Conservation (phyloP, 1,140 invertebrate genomes). For the Adelges cooleyi region DNA sequence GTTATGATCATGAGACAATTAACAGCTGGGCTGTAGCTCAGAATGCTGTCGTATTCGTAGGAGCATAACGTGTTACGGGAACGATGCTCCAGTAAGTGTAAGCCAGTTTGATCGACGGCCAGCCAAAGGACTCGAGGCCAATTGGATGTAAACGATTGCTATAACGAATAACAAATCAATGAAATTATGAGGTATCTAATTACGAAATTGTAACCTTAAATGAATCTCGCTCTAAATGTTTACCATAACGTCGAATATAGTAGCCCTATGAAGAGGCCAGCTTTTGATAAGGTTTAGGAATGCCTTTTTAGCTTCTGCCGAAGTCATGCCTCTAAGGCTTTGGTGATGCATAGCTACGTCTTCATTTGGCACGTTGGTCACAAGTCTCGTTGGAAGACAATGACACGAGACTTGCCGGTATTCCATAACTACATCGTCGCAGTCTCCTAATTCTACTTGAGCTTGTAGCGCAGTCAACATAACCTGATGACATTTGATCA, state of each 20-base stretch:
- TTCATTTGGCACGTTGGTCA: slow-evolving; percentile 58
- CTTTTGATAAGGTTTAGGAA: slow-evolving; percentile 88
- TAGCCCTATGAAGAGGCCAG: slow-evolving; percentile 84
- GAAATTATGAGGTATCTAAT: background rate
- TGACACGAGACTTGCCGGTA: slow-evolving; percentile 63
- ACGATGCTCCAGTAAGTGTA: slow-evolving; percentile 79
- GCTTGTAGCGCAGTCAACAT: slow-evolving; percentile 89
- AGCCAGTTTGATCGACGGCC: slow-evolving; percentile 82
- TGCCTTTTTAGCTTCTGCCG: slow-evolving; percentile 75
- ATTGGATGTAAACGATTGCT: slow-evolving; percentile 92
- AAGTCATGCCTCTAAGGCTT: slow-evolving; percentile 69
- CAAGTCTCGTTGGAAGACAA: slow-evolving; percentile 69
- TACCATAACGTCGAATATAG: slow-evolving; percentile 89
- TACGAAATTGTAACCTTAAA: background rate
- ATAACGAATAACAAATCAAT: slow-evolving; percentile 34
- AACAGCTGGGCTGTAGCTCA: slow-evolving; percentile 76
- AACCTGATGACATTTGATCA: slow-evolving; percentile 45
- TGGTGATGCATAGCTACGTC: slow-evolving; percentile 78
- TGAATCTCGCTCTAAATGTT: slow-evolving; percentile 29
- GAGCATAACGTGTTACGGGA: slow-evolving; percentile 76
- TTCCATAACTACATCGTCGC: slow-evolving; percentile 52
- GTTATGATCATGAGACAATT: slow-evolving; percentile 86
- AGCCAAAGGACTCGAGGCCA: slow-evolving; percentile 85
- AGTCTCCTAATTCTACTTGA: slow-evolving; percentile 82
- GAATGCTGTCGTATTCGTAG: slow-evolving; percentile 74